Conservation (phyloP, 2,888 invertebrate species). For the Lordiphosa fenestrarum region DNA sequence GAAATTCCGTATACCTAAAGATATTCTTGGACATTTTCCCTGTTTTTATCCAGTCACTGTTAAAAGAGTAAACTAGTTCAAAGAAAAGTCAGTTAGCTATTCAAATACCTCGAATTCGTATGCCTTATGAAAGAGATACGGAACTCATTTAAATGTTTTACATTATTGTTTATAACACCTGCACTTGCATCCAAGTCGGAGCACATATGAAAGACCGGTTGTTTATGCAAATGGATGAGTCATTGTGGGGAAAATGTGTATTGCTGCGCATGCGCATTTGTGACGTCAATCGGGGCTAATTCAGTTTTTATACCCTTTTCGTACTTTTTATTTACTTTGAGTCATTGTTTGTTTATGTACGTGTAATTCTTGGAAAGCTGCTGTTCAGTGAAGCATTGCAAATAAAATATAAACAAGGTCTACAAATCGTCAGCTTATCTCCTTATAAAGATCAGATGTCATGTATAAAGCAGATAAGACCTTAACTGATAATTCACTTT, state of each 20-base stretch:
- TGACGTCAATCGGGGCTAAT: conserved; percentile 31
- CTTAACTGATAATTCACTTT: no score
- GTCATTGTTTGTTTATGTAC: conserved; percentile 11
- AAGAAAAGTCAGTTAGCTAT: no score
- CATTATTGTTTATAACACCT: conserved; percentile 1
- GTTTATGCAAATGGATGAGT: conserved; percentile 14
- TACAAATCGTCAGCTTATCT: conserved; percentile 20
- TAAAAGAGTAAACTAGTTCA: no score
- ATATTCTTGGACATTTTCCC: no score
- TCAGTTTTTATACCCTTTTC: conserved; percentile 9
- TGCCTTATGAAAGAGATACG: no score
- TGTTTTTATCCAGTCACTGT: no score
- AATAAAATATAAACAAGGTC: not conserved
- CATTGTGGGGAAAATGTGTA: conserved; percentile 6
- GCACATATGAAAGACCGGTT: conserved; percentile 15
- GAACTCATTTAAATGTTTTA: no score
- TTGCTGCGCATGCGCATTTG: conserved; percentile 30
- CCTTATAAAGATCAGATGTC: conserved; percentile 9
- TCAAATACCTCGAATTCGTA: no score
- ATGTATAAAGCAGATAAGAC: not conserved
- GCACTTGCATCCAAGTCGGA: conserved; percentile 5
- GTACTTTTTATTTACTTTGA: not conserved
- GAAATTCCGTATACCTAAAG: no score
- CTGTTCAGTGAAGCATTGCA: not conserved
- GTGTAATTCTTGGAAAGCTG: not conserved